These are phyloP conservation scores for Nemopilema nomurai DNA, from an alignment of 30 jellyfish, hydroid and myxozoan species.

Conservation along the genomic window DNA sequence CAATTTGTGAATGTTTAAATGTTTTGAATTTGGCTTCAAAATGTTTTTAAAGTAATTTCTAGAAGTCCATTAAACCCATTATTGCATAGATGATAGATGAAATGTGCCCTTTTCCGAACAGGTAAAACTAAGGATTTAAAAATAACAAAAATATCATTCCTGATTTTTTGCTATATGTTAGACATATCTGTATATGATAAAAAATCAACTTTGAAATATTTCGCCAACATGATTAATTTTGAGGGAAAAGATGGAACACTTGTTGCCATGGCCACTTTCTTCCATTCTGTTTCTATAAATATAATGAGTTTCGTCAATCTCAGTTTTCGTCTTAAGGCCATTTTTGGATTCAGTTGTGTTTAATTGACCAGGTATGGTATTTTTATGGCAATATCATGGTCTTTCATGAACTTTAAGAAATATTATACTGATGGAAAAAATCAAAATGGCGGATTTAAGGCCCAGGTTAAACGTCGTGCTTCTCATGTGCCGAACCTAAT, in stretches of 20 bases:
- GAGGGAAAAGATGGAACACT: neutral
- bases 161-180: neutral
- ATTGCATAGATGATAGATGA: neutral
- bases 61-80: neutral
- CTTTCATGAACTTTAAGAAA: neutral
- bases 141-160: neutral
- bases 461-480: slow-evolving; percentile 30
- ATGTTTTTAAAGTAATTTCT: neutral
- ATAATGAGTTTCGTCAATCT: neutral
- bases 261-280: neutral
- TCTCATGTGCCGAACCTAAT: slow-evolving; percentile 60
- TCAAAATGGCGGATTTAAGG: neutral
- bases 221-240: neutral
- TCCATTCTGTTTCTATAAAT: neutral
- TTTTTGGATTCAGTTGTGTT: neutral
- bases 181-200: neutral
- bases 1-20: neutral
- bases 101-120: neutral
- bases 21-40: neutral
- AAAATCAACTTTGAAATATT: neutral
- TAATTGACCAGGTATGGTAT: neutral
- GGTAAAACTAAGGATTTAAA: neutral
- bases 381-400: neutral
- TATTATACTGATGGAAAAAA: neutral
- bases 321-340: neutral